Evolutionary conservation across 2,888 invertebrate species (phyloP).

Genomic region (Agrotis ipsilon): DNA sequence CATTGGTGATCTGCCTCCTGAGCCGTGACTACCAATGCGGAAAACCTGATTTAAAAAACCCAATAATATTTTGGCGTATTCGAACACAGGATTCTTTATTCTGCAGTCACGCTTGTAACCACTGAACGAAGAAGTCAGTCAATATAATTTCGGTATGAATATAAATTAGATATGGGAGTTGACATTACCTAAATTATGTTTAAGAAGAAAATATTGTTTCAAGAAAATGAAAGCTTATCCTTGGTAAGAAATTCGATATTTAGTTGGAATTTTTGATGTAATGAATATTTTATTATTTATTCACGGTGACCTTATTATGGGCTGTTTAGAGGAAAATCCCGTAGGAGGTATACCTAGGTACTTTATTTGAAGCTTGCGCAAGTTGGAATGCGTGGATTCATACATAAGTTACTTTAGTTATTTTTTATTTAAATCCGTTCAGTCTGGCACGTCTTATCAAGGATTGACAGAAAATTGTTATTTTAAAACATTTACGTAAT

Average conservation of each 20-base stretch:
- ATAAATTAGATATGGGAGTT: conserved; percentile 35
- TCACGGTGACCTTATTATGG: neutral
- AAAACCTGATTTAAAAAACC: no score
- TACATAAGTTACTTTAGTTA: no score
- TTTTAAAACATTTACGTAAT: neutral
- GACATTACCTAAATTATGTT: conserved; percentile 18
- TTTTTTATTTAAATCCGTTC: no score
- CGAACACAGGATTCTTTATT: no score
- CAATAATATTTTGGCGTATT: no score
- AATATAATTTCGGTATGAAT: conserved; percentile 31
- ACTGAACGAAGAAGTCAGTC: no score
- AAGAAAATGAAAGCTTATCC: conserved; percentile 13
- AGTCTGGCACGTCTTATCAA: no score
- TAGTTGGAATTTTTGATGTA: conserved; percentile 33
- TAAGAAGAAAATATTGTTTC: conserved; percentile 30
- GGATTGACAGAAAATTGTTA: neutral
- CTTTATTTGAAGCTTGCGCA: no score
- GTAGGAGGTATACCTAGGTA: neutral
- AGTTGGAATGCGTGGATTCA: neutral
- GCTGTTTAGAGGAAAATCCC: neutral
- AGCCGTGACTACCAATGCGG: no score
- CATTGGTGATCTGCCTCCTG: no score
- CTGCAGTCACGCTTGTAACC: no score
- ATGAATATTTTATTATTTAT: conserved; percentile 38
- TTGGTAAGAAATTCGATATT: conserved; percentile 25